These are phyloP conservation scores for Cordilura impudica DNA, from an alignment of 2,888 invertebrate genomes.

Conservation along the genomic window DNA sequence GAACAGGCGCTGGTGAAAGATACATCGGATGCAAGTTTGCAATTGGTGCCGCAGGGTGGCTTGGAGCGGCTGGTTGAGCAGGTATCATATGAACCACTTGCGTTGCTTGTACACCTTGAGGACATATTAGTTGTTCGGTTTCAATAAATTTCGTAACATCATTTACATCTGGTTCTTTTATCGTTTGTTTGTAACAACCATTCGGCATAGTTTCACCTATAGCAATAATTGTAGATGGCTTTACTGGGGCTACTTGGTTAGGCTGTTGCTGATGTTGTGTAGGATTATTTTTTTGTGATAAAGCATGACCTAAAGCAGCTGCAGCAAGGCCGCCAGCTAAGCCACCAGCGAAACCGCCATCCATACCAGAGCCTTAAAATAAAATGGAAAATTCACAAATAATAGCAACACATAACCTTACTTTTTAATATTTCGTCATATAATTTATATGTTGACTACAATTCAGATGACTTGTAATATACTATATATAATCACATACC, in stretches of 20 bases:
- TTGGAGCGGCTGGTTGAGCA: not conserved
- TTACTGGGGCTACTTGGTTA: not conserved
- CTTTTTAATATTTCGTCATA: not conserved
- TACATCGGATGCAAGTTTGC: no score
- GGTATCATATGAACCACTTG: not conserved
- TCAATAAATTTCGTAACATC: constrained; percentile 29
- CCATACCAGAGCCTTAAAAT: no score
- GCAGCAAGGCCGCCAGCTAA: constrained; percentile 50
- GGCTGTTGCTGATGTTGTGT: constrained; percentile 13
- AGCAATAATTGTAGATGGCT: constrained; percentile 33
- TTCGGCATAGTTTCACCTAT: constrained; percentile 38
- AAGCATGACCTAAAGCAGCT: constrained; percentile 4
- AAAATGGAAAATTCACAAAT: not conserved
- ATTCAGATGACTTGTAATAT: not conserved
- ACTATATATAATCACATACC: constrained; percentile 1
- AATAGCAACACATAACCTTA: not conserved
- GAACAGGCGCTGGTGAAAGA: no score
- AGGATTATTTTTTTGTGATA: not conserved
- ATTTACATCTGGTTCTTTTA: constrained; percentile 37
- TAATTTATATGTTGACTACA: no score
- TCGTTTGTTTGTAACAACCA: constrained; percentile 52
- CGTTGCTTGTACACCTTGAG: not conserved
- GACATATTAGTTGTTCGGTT: constrained; percentile 53
- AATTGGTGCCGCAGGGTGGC: not conserved
- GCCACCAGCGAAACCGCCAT: no score